Conservation (phyloP, 2,113 vertebrate species). For the Willisornis vidua region DNA sequence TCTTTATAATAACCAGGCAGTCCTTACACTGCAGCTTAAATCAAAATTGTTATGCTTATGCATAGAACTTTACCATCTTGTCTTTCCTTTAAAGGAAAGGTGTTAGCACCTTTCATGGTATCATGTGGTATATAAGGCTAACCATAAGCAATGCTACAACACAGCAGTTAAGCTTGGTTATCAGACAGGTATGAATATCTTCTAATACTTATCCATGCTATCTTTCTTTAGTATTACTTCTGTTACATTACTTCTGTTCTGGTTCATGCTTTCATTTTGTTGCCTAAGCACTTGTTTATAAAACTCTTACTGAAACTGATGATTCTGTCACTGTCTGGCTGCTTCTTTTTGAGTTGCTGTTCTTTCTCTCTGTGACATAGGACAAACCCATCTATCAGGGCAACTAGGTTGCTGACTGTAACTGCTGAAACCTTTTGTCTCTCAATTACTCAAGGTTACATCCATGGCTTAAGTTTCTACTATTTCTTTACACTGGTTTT, state of each 20-base stretch:
- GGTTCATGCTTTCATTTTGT: background rate
- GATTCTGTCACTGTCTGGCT: background rate
- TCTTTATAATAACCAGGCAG: background rate
- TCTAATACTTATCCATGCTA: background rate
- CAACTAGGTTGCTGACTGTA: background rate
- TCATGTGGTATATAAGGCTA: background rate
- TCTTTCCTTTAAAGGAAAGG: background rate
- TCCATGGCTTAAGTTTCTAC: background rate
- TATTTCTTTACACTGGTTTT: background rate
- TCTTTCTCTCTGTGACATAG: background rate
- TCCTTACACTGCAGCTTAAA: background rate
- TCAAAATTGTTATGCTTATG: background rate
- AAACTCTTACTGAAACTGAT: background rate
- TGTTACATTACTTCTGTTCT: background rate
- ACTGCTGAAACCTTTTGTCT: background rate
- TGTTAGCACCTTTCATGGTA: background rate
- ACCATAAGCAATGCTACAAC: background rate
- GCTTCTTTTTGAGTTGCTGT: background rate
- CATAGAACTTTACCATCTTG: background rate
- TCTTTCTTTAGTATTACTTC: background rate
- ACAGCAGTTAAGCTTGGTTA: background rate
- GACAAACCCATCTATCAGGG: background rate
- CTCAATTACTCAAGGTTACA: background rate
- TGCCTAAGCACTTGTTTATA: background rate
- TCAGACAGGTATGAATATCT: background rate